Base-by-base conservation (phyloP, 2,113 vertebrate species). In the Spea multiplicata region DNA sequence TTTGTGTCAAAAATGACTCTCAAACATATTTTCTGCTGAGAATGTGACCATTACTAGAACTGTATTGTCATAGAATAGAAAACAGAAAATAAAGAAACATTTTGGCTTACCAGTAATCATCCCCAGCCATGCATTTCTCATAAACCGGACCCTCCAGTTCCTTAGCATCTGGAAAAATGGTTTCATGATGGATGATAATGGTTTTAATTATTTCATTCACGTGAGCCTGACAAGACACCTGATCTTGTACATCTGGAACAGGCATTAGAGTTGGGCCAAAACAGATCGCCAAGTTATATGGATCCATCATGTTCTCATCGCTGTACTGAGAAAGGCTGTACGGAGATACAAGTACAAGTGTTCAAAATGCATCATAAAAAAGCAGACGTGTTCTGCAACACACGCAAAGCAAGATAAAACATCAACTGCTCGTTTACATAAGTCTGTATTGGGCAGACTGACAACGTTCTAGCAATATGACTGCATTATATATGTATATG, bases 221-320 rank as follows among this genome's bases (percentile, higher is more conserved):
- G 0, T 99, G 97, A 61, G 97, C 95, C 88, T 99, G 97, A 86
- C 97, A 98, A 70, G 96, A 98, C 67, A 99, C 97, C 86, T 98
- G 97, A 86, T 99, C 97, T 87, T 95, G 96, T 83, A 93, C 93
- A 82, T 99, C 96, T 3, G 97, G 97, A 44, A 98, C 96, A 64
- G 97, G 97, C 97, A 99, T 98, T 80, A 99, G 85, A 0, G 97
- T 99, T 61, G 97, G 97, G 48, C 97, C 97, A 77, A 98, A 99
- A 89, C 97, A 99, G 89, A 98, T 98, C 82, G 97, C 97, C 90
- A 99, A 83, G 83, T 99, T 99, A 88, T 97, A 99, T 0, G 96
- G 94, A 90, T 99, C 97, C 97, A 99, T 99, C 97, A 99, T 99
- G 87, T 99, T 99, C 88, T 99, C 97, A 75, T 99, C 97, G 3